Percentiles rank a stretch among this genome's conserved stretches.
Evolutionary conservation across 2,113 vertebrate genomes (phyloP).

Genomic region (Macquaria australasica): DNA sequence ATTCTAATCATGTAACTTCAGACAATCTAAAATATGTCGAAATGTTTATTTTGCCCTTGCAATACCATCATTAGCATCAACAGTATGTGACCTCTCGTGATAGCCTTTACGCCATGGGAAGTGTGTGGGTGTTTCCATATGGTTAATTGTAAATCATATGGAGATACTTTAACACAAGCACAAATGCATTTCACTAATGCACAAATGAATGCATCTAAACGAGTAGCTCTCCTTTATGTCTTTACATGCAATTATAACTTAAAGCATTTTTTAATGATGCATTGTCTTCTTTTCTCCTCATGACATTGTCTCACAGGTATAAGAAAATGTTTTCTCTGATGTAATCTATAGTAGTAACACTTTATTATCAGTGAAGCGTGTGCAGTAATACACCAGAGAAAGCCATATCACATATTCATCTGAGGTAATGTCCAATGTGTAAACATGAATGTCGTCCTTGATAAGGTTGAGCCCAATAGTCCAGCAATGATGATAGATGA

Average conservation of each 20-base stretch:
- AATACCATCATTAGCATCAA: slow-evolving; percentile 5
- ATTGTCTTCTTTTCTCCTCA: not conserved
- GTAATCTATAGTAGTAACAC: slow-evolving; percentile 37
- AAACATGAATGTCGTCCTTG: slow-evolving; percentile 73
- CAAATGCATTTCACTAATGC: not conserved
- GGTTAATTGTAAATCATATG: not conserved
- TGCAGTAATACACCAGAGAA: slow-evolving; percentile 41
- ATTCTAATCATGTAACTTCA: not conserved
- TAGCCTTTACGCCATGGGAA: not conserved
- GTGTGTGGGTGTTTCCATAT: slow-evolving; percentile 16
- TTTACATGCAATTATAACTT: not conserved
- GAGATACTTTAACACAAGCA: not conserved
- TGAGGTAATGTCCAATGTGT: slow-evolving; percentile 67
- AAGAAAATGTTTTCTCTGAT: slow-evolving; percentile 37
- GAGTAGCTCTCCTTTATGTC: not conserved
- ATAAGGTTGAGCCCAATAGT: slow-evolving; percentile 65
- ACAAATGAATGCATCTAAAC: not conserved
- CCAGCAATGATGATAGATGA: slow-evolving; percentile 70
- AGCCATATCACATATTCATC: slow-evolving; percentile 63
- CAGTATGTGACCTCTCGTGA: not conserved
- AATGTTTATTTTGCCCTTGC: not conserved
- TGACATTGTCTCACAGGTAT: slow-evolving; percentile 10
- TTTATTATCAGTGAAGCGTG: slow-evolving; percentile 54
- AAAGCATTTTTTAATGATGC: slow-evolving; percentile 1
- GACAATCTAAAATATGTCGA: not conserved